Conservation (phyloP, 2,113 vertebrate species). For the Malurus cyaneus region DNA sequence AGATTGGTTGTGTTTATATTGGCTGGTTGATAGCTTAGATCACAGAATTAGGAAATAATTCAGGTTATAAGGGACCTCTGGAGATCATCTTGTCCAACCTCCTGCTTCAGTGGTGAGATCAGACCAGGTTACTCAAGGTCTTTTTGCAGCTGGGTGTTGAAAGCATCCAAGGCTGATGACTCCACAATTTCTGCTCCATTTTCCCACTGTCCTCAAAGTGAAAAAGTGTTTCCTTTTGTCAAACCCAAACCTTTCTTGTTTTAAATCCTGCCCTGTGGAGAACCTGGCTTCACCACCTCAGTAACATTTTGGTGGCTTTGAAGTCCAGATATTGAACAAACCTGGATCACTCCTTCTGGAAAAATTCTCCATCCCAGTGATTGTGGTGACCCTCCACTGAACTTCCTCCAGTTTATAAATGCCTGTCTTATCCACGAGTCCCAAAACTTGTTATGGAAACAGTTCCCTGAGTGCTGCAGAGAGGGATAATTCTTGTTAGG, state of each 20-base stretch:
- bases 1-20: neutral
- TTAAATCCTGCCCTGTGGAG: neutral
- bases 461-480: neutral
- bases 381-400: neutral
- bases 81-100: neutral
- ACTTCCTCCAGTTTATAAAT: neutral
- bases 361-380: neutral
- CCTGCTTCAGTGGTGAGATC: neutral
- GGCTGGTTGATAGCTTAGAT: neutral
- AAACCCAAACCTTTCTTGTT: neutral
- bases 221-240: neutral
- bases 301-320: fast-evolving
- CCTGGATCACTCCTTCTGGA: neutral
- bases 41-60: neutral
- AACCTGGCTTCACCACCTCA: neutral
- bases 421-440: fast-evolving
- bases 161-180: neutral
- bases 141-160: neutral
- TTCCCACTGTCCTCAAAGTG: neutral
- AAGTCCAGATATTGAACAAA: neutral
- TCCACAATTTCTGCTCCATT: neutral
- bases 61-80: neutral
- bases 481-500: neutral
- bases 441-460: neutral
- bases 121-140: neutral